Conservation (phyloP, 2,888 invertebrate species). For the Cryptocheilus praepositus region DNA sequence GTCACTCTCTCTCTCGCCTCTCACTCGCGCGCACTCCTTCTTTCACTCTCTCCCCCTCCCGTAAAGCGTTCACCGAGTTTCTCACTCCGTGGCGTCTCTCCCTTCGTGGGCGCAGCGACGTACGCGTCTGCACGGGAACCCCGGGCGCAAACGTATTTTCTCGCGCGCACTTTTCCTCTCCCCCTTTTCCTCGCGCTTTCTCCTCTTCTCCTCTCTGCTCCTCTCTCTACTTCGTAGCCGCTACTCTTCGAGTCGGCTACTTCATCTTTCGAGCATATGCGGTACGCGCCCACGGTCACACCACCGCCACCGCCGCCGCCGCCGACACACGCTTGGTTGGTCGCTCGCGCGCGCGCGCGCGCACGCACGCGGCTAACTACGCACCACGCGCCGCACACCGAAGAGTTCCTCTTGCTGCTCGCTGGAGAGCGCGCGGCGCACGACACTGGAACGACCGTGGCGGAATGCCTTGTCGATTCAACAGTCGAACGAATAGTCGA, state of each 20-base stretch:
- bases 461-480: slow-evolving; percentile 54
- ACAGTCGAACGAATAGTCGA: too few relatives aligned
- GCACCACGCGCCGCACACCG: slow-evolving; percentile 2
- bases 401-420: background rate
- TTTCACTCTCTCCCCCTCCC: slow-evolving; percentile 27
- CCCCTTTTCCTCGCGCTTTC: slow-evolving; percentile 10
- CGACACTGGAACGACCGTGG: slow-evolving; percentile 18
- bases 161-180: slow-evolving; percentile 11
- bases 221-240: background rate
- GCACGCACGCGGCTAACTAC: slow-evolving; percentile 2
- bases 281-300: too few relatives aligned
- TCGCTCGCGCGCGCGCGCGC: background rate
- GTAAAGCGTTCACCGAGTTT: slow-evolving; percentile 11
- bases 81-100: slow-evolving; percentile 24
- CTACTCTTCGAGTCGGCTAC: background rate
- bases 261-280: slow-evolving; percentile 10
- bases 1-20: slow-evolving; percentile 49
- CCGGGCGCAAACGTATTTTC: background rate
- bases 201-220: background rate
- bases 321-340: background rate
- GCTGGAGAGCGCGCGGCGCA: too few relatives aligned
- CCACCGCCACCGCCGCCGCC: too few relatives aligned
- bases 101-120: slow-evolving; percentile 5
- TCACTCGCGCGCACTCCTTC: slow-evolving; percentile 22
- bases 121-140: slow-evolving; percentile 18